Percentiles rank a stretch among this genome's conserved stretches.
phyloP scores from a whole-genome alignment of 2,888 invertebrate genomes.

The Pyrgus malvae region DNA sequence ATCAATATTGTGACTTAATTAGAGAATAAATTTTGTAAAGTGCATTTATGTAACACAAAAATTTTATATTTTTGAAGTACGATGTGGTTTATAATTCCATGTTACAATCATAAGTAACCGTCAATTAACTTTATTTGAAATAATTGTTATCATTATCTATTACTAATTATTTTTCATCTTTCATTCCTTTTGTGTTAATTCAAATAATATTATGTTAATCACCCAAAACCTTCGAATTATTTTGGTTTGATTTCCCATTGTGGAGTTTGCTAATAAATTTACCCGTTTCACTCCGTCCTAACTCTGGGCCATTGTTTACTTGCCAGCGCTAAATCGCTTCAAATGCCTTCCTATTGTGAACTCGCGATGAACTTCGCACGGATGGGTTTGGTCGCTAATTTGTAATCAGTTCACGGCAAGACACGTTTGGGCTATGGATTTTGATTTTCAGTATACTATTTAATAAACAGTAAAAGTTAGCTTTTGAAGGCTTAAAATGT shows the following conservation, averaged over 20 bases:
- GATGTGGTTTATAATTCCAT: too few species aligned
- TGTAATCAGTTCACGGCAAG: constrained; percentile 30
- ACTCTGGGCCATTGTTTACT: constrained; percentile 40
- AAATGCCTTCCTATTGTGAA: constrained; percentile 43
- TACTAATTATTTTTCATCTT: background rate
- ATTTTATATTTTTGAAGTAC: too few species aligned
- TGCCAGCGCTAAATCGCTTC: constrained; percentile 39
- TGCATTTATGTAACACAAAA: too few species aligned
- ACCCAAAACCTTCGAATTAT: constrained; percentile 5
- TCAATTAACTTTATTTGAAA: too few species aligned
- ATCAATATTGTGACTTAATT: too few species aligned
- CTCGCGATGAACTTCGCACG: constrained; percentile 36
- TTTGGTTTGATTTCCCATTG: constrained; percentile 18
- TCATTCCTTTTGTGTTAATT: background rate
- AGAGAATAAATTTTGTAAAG: too few species aligned
- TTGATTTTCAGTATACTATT: too few species aligned
- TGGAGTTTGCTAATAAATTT: constrained; percentile 27
- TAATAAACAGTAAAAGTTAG: too few species aligned
- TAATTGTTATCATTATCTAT: too few species aligned
- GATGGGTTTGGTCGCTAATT: constrained; percentile 34
- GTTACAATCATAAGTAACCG: too few species aligned
- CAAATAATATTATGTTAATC: background rate
- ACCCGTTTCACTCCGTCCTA: constrained; percentile 37
- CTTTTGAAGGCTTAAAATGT: too few species aligned
- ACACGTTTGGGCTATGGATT: too few species aligned